Percentiles rank a stretch among this genome's conserved stretches.
Conservation (phyloP, 2,888 invertebrate species). For the Lasioglossum villosulum region DNA sequence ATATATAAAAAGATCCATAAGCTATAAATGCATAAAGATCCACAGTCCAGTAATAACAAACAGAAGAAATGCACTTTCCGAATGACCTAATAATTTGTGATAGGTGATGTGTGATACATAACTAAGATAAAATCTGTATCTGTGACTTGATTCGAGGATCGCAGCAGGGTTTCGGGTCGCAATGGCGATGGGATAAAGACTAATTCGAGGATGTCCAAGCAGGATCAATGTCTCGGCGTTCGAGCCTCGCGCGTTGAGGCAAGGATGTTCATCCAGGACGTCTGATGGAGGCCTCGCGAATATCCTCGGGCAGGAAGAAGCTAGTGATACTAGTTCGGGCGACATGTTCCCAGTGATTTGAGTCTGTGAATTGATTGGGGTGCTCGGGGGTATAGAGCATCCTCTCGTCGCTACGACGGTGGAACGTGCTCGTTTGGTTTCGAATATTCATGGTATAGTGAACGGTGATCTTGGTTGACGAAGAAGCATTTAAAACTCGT, state of each 20-base stretch:
- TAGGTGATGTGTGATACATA: background rate
- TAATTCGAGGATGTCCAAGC: background rate
- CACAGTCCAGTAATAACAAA: no score
- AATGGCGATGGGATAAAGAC: background rate
- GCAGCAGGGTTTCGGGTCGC: background rate
- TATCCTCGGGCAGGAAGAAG: conserved; percentile 1
- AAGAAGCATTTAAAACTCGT: background rate
- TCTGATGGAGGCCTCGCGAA: background rate
- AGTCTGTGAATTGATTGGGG: conserved; percentile 25
- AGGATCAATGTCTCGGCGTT: conserved; percentile 49
- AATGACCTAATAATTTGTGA: background rate
- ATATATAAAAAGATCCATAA: no score
- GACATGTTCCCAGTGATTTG: conserved; percentile 37
- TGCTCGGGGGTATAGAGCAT: background rate
- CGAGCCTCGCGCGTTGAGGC: conserved; percentile 6
- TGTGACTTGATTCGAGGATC: background rate
- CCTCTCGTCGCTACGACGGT: background rate
- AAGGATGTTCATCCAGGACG: conserved; percentile 3
- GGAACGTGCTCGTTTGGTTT: background rate
- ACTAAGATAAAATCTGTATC: background rate
- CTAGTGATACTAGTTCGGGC: conserved; percentile 25
- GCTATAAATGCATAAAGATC: no score
- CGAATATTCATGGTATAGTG: conserved; percentile 18
- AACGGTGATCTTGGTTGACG: background rate
- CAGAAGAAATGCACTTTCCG: no score